Percentiles rank a stretch among this genome's conserved stretches.
phyloP scores from a whole-genome alignment of 2,888 invertebrate species.

The Selenia dentaria region DNA sequence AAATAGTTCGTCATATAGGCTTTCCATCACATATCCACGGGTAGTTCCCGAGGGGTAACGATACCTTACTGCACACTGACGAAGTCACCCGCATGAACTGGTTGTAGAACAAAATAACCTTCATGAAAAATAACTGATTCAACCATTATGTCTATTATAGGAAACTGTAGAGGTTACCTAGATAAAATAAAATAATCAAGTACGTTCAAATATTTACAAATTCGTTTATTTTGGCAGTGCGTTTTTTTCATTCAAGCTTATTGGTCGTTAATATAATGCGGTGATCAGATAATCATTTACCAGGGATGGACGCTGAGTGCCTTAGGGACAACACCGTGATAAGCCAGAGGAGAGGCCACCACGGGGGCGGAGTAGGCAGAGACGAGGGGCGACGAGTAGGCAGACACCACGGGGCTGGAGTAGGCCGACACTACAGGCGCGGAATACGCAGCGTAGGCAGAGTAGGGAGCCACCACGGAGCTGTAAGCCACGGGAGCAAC shows the following conservation, averaged over 20 bases:
- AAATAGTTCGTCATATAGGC: too few relatives aligned
- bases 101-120: too few relatives aligned
- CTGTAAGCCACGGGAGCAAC: slow-evolving; percentile 42
- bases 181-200: slow-evolving; percentile 2
- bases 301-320: slow-evolving; percentile 48
- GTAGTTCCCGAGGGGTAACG: too few relatives aligned
- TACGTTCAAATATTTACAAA: slow-evolving; percentile 11
- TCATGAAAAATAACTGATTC: too few relatives aligned
- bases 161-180: too few relatives aligned
- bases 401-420: slow-evolving; percentile 23
- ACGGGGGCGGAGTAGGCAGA: slow-evolving; percentile 34
- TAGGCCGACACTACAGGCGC: slow-evolving; percentile 37
- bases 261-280: too few relatives aligned
- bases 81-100: too few relatives aligned
- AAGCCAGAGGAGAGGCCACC: slow-evolving; percentile 33
- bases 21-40: too few relatives aligned
- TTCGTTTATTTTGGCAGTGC: slow-evolving; percentile 24
- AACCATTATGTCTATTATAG: too few relatives aligned
- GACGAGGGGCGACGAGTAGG: slow-evolving; percentile 23
- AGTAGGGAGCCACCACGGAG: slow-evolving; percentile 42
- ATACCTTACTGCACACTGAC: too few relatives aligned
- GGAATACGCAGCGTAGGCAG: slow-evolving; percentile 33
- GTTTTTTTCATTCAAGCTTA: neutral
- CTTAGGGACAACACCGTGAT: slow-evolving; percentile 40
- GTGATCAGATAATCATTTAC: slow-evolving; percentile 30